Evolutionary conservation across 2,888 invertebrate species (phyloP).

Genomic region (Phrixothrix hirtus): DNA sequence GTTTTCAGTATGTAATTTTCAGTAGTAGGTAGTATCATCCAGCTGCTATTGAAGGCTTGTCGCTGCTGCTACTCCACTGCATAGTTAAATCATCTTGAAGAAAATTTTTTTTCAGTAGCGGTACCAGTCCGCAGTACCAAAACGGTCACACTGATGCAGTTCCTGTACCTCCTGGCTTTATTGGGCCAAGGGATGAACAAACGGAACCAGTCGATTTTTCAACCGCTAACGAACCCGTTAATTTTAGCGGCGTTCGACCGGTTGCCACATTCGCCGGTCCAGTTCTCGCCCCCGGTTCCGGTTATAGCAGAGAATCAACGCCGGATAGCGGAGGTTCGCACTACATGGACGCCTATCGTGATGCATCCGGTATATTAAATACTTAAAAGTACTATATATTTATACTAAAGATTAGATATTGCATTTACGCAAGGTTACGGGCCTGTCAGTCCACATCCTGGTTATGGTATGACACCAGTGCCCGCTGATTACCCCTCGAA

Average conservation of each 20-base stretch:
- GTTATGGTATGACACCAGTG: constrained; percentile 75
- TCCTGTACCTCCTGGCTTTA: constrained; percentile 59
- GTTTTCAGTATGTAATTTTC: not conserved
- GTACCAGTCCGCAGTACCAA: constrained; percentile 65
- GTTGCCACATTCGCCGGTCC: constrained; percentile 54
- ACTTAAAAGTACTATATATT: not conserved
- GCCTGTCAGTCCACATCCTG: constrained; percentile 83
- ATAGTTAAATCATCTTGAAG: constrained; percentile 16
- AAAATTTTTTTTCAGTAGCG: constrained; percentile 53
- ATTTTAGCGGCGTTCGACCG: constrained; percentile 64
- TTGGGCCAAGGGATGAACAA: constrained; percentile 65
- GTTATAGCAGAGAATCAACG: constrained; percentile 84
- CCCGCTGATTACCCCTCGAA: constrained; percentile 81
- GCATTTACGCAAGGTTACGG: constrained; percentile 67
- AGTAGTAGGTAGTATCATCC: not conserved
- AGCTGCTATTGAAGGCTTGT: constrained; percentile 1
- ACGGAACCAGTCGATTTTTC: constrained; percentile 75
- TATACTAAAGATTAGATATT: constrained; percentile 11
- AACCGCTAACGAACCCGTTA: constrained; percentile 66
- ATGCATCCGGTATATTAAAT: constrained; percentile 71
- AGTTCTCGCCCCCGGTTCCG: constrained; percentile 63
- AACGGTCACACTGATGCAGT: constrained; percentile 57
- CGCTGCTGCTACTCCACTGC: constrained; percentile 15
- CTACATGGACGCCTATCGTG: constrained; percentile 85
- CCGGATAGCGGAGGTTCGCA: constrained; percentile 88